phyloP scores from a whole-genome alignment of 2,797 vertebrate genomes.

The Clarias pachynema region DNA sequence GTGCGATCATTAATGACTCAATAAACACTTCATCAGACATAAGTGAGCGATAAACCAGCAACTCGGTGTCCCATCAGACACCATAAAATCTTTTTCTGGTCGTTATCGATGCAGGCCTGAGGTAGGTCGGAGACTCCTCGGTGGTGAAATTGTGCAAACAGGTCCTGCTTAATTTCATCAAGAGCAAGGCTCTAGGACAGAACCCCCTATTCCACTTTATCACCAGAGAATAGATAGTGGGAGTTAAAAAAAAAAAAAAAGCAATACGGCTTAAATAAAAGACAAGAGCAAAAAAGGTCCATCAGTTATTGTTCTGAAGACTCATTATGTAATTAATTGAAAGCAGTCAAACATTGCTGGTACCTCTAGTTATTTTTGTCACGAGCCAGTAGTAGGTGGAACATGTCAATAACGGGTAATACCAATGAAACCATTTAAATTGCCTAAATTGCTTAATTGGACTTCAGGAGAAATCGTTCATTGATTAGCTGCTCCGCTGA shows the following conservation, averaged over 20 bases:
- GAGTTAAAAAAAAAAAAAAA: neutral
- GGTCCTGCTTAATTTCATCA: constrained; percentile 16
- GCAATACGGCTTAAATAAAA: neutral
- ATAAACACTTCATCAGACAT: constrained; percentile 33
- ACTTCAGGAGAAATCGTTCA: constrained; percentile 21
- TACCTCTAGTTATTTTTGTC: neutral
- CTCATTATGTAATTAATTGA: neutral
- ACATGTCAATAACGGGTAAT: neutral
- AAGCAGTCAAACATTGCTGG: too few relatives aligned
- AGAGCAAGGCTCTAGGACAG: constrained; percentile 16
- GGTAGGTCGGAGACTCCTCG: constrained; percentile 12
- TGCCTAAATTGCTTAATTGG: constrained; percentile 8
- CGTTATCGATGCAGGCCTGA: constrained; percentile 24
- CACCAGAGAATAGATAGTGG: neutral
- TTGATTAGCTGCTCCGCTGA: neutral
- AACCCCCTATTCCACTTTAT: constrained; percentile 1
- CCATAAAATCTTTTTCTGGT: neutral
- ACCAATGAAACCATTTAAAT: neutral
- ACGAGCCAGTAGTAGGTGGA: neutral
- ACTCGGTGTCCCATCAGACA: neutral
- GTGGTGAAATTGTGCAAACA: constrained; percentile 22
- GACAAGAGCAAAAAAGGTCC: neutral
- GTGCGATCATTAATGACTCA: neutral
- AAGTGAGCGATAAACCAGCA: constrained; percentile 17
- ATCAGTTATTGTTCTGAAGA: neutral